Evolutionary conservation across 1,140 invertebrate species (phyloP).

Genomic region (Tribolium madens): DNA sequence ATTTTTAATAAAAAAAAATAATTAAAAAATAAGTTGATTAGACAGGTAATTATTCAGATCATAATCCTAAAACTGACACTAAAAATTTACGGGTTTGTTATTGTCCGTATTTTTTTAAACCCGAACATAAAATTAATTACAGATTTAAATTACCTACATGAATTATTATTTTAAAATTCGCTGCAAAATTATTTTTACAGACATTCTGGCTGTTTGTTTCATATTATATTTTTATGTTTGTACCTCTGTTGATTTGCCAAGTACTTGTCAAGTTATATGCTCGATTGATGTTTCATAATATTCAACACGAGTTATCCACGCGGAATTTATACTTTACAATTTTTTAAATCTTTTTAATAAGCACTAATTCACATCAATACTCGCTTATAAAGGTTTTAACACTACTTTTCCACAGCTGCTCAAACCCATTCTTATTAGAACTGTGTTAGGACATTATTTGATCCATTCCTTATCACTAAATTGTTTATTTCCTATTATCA

Average conservation of each 20-base stretch:
- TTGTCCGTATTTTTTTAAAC: background rate
- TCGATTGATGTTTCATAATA: background rate
- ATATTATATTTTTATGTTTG: background rate
- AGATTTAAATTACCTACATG: background rate
- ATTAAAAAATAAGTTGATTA: background rate
- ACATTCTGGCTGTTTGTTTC: background rate
- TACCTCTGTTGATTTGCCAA: background rate
- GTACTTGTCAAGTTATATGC: background rate
- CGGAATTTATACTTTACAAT: background rate
- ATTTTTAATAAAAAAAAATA: background rate
- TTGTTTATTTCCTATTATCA: background rate
- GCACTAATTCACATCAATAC: background rate
- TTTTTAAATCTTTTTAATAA: background rate
- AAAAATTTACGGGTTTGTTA: too few species aligned
- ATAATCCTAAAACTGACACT: background rate
- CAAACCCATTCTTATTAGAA: background rate
- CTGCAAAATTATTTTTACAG: background rate
- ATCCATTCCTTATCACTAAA: background rate
- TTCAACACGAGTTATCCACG: background rate
- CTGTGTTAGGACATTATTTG: too few species aligned
- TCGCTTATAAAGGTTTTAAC: background rate
- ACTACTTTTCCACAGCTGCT: background rate
- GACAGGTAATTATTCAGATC: background rate
- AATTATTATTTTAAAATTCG: background rate
- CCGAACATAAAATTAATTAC: background rate